Evolutionary conservation across 2,113 vertebrate genomes (phyloP).

Genomic region (Pterocles orientalis): DNA sequence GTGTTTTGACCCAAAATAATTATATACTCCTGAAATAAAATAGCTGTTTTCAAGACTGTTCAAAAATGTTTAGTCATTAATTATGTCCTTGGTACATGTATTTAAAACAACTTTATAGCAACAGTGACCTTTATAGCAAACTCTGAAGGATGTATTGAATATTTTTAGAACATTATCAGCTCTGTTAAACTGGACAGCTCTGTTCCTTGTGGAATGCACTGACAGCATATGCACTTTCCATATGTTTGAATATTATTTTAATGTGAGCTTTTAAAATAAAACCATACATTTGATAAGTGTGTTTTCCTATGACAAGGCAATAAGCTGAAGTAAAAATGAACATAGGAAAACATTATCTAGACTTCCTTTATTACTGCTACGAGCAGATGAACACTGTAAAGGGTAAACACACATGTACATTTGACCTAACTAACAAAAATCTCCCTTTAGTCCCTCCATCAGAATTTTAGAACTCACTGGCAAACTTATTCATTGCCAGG

Average conservation of each 20-base stretch:
- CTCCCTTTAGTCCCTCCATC: background rate
- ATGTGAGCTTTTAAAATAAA: background rate
- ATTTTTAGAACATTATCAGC: background rate
- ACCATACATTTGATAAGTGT: background rate
- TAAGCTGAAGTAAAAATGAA: background rate
- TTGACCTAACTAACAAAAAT: conserved; percentile 5
- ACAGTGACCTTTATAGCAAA: background rate
- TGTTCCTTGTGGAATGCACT: background rate
- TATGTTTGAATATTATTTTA: background rate
- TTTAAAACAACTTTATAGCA: background rate
- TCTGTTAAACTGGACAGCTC: background rate
- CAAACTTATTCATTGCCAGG: background rate
- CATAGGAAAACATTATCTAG: background rate
- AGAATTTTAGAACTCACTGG: conserved; percentile 11
- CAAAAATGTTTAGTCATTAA: background rate
- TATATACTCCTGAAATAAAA: background rate
- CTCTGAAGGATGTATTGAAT: background rate
- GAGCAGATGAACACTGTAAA: conserved; percentile 1
- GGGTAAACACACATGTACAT: background rate
- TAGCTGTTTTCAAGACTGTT: background rate
- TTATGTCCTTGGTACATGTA: background rate
- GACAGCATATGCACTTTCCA: background rate
- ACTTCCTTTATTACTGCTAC: background rate
- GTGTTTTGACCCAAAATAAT: background rate
- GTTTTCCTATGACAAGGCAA: background rate